Evolutionary conservation across 1,140 invertebrate species (phyloP), one percentile per base, ranked within the genome.

Genomic region (Nebria ingens): DNA sequence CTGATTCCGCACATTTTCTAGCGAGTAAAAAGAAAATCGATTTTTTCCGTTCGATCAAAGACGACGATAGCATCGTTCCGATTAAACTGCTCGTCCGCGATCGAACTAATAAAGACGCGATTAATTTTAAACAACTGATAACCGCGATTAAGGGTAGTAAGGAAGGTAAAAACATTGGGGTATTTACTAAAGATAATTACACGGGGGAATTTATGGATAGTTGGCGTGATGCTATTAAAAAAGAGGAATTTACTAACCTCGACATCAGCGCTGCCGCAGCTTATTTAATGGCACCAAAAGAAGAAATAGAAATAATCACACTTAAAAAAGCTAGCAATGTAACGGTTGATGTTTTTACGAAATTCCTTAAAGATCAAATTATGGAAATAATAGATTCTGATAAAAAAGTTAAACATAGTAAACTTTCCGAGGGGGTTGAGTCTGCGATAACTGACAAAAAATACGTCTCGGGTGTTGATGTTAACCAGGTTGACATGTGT

Each of bases 301-400:
- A 99, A 73, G 95, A 98, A 58, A 68, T 81, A 1, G 97, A 99
- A 75, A 75, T 99, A 22, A 81, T 85, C 20, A 86, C 87, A n/a
- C 84, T 98, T 45, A 97, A 93, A 71, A 96, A 94, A 77, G 94
- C 97, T 0, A 92, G 87, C 63, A 73, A 91, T 63, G 89, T 95
- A 3, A 92, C 94, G 21, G 87, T 91, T 50, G 95, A 98, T 76
- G 82, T 99, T 2, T 99, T 96, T 70, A 90, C 84, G 21, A 98
- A 98, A 67, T 97, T 95, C 75, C 78, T 99, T 4, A 94, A 94
- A 73, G 91, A 97, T 73, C 91, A 98, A 73, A 91, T 99, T 55
- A 97, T 98, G 86, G 93, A 97, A 70, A 94, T 98, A 62, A 96
- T 99, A 67, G 97, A 99, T 80, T 87, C 89, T 4, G 96, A 98